These are phyloP conservation scores for Gnatocerus cornutus DNA, from an alignment of 2,888 invertebrate genomes.

Conservation along the genomic window DNA sequence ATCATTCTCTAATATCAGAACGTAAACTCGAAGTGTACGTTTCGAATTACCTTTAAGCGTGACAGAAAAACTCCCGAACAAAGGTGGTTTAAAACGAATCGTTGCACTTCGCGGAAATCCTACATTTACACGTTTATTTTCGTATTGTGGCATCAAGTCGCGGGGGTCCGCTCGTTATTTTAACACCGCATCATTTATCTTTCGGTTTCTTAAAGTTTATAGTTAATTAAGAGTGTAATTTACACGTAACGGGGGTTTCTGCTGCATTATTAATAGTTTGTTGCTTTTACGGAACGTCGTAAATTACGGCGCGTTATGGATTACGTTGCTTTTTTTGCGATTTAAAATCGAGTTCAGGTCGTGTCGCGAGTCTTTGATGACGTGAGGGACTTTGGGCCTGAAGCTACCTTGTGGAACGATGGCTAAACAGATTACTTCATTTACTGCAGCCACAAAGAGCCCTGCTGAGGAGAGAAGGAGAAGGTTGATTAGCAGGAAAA, in stretches of 20 bases:
- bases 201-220: constrained; percentile 57
- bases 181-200: constrained; percentile 57
- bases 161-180: constrained; percentile 56
- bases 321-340: constrained; percentile 37
- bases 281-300: constrained; percentile 13
- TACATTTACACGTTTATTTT: constrained; percentile 37
- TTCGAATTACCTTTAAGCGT: constrained; percentile 59
- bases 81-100: constrained; percentile 46
- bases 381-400: constrained; percentile 60
- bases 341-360: constrained; percentile 56
- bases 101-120: constrained; percentile 31
- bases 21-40: constrained; percentile 57
- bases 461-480: neutral
- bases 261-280: constrained; percentile 54
- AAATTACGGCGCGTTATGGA: constrained; percentile 25
- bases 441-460: constrained; percentile 42
- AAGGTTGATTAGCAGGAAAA: neutral
- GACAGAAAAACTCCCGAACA: constrained; percentile 52
- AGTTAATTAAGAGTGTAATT: constrained; percentile 57
- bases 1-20: constrained; percentile 62
- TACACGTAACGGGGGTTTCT: constrained; percentile 55
- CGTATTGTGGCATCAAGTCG: constrained; percentile 56
- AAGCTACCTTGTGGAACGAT: constrained; percentile 58
- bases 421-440: constrained; percentile 60
- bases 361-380: constrained; percentile 59